Evolutionary conservation across 1,140 invertebrate species (phyloP).

Genomic region (Cyclina sinensis): DNA sequence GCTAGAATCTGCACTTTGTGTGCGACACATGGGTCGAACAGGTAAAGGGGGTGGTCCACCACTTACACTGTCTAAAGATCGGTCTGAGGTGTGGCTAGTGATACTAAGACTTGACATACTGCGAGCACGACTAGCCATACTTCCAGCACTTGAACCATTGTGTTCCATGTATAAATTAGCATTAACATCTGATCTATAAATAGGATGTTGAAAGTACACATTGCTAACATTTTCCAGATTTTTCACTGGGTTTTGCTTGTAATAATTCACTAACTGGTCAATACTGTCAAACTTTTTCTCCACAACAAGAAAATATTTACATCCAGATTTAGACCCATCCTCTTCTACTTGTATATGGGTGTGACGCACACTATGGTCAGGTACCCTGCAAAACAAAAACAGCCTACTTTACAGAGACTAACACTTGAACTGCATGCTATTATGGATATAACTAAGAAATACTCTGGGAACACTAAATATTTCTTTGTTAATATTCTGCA

Average conservation of each 20-base stretch:
- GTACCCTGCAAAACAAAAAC: constrained; percentile 27
- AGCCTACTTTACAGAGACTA: too few relatives aligned
- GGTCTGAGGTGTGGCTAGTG: not conserved
- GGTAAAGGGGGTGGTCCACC: constrained; percentile 32
- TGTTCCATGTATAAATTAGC: not conserved
- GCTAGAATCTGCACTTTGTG: not conserved
- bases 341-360: constrained; percentile 42
- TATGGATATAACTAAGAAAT: too few relatives aligned
- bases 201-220: constrained; percentile 52
- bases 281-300: constrained; percentile 64
- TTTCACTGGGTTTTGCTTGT: constrained; percentile 53
- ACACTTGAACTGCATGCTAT: too few relatives aligned
- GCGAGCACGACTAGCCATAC: not conserved
- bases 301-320: constrained; percentile 56
- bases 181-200: not conserved
- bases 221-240: constrained; percentile 63
- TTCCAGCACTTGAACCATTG: not conserved
- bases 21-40: not conserved
- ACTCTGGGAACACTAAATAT: too few relatives aligned
- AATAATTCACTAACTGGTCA: constrained; percentile 29
- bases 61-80: not conserved
- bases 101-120: constrained; percentile 16
- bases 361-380: constrained; percentile 59
- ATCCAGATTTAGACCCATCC: not conserved
- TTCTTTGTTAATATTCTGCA: too few relatives aligned